A percentile compares a stretch with the other conserved stretches of the same genome.
Conservation (phyloP, 1,140 invertebrate species). For the Zaprionus capensis region DNA sequence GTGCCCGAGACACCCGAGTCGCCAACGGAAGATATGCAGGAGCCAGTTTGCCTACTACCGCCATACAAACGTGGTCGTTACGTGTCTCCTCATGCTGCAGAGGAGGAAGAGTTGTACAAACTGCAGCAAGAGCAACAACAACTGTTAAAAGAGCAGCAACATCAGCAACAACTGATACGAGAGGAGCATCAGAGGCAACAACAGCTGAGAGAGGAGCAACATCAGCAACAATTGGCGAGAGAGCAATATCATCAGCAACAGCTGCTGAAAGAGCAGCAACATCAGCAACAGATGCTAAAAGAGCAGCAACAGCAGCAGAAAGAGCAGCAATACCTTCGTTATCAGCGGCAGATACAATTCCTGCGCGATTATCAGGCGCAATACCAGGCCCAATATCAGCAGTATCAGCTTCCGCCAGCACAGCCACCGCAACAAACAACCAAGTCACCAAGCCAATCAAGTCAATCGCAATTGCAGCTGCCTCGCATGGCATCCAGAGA, state of each 20-base stretch:
- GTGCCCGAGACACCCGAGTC: constrained; percentile 54
- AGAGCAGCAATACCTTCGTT: neutral
- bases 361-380: neutral
- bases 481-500: constrained; percentile 16
- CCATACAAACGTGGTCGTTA: constrained; percentile 17
- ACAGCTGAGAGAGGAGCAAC: neutral
- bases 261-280: neutral
- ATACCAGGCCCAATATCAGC: neutral
- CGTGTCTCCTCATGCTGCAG: neutral
- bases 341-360: neutral
- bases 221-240: neutral
- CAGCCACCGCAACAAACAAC: neutral
- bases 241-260: neutral
- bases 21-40: constrained; percentile 56
- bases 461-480: neutral
- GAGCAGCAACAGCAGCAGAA: neutral
- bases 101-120: neutral
- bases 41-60: constrained; percentile 12
- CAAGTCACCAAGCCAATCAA: no score
- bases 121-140: neutral
- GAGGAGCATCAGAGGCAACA: constrained; percentile 22
- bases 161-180: no score
- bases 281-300: neutral
- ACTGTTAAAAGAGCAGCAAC: neutral
- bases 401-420: neutral